Percentiles rank a stretch among this genome's conserved stretches.
Evolutionary conservation across 2,888 invertebrate species (phyloP).

Genomic region (Agrochola lota): DNA sequence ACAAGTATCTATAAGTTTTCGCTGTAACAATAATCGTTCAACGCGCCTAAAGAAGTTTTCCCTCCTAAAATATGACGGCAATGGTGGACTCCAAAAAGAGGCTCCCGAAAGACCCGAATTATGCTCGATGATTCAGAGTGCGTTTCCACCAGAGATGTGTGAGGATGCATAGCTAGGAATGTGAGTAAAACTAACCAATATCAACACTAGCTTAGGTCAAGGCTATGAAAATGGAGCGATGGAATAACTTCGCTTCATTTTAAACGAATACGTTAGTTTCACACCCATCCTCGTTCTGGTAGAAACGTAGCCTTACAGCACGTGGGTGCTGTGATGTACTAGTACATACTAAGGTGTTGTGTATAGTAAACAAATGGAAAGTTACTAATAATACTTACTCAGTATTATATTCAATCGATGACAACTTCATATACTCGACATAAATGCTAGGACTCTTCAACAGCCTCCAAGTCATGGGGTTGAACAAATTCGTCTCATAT

Average conservation of each 20-base stretch:
- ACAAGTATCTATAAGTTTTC: no score
- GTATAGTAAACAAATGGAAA: background rate
- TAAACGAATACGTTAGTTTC: background rate
- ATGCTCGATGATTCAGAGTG: background rate
- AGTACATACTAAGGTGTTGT: no score
- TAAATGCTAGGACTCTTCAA: slow-evolving; percentile 94
- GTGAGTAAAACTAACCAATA: background rate
- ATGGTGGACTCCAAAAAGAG: background rate
- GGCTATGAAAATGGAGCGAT: background rate
- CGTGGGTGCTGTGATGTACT: background rate
- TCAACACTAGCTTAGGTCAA: background rate
- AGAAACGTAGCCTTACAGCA: background rate
- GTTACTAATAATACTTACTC: slow-evolving; percentile 87
- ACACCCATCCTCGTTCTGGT: background rate
- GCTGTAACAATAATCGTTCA: no score
- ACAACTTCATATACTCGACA: slow-evolving; percentile 93
- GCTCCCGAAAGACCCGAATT: background rate
- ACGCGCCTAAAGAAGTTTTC: no score
- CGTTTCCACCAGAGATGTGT: background rate
- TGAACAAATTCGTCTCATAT: slow-evolving; percentile 94
- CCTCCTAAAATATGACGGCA: background rate
- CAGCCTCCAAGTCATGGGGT: slow-evolving; percentile 96
- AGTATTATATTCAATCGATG: slow-evolving; percentile 93
- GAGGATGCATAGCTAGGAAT: background rate
- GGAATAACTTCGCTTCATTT: no score